These are phyloP conservation scores for Watersipora subatra DNA, from an alignment of 1,140 invertebrate species.

Conservation along the genomic window DNA sequence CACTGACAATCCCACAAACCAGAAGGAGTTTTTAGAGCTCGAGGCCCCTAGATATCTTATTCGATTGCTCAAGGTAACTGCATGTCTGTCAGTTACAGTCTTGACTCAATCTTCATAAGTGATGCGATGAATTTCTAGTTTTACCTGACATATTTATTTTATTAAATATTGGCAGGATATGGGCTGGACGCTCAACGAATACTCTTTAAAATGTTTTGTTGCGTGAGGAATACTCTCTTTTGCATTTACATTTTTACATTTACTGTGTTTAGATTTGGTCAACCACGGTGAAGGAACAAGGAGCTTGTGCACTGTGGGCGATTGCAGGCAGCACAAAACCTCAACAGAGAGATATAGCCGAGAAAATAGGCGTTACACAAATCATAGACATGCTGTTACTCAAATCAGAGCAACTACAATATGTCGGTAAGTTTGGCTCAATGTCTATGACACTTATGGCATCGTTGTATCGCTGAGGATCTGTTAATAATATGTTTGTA, in stretches of 20 bases:
- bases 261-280: constrained; percentile 21
- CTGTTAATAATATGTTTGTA: constrained; percentile 8
- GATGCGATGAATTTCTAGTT: too few relatives aligned
- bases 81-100: too few relatives aligned
- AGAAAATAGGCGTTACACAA: constrained; percentile 31
- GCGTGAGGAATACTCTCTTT: too few relatives aligned
- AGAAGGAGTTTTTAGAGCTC: constrained; percentile 30
- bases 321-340: constrained; percentile 33
- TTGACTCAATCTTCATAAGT: too few relatives aligned
- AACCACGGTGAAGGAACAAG: constrained; percentile 35
- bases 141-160: too few relatives aligned
- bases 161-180: too few relatives aligned
- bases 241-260: neutral
- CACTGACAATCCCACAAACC: constrained; percentile 27
- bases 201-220: too few relatives aligned
- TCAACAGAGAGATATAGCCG: constrained; percentile 36
- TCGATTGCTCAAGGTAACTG: constrained; percentile 32
- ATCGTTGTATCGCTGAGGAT: neutral
- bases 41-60: constrained; percentile 33
- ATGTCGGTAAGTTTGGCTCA: constrained; percentile 26
- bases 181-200: too few relatives aligned
- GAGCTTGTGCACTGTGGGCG: constrained; percentile 35
- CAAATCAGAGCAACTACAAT: constrained; percentile 34
- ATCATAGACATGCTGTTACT: constrained; percentile 37
- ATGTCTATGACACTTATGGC: neutral